Conservation (phyloP, 1,140 invertebrate genomes). For the Drosophila pruinosa region DNA sequence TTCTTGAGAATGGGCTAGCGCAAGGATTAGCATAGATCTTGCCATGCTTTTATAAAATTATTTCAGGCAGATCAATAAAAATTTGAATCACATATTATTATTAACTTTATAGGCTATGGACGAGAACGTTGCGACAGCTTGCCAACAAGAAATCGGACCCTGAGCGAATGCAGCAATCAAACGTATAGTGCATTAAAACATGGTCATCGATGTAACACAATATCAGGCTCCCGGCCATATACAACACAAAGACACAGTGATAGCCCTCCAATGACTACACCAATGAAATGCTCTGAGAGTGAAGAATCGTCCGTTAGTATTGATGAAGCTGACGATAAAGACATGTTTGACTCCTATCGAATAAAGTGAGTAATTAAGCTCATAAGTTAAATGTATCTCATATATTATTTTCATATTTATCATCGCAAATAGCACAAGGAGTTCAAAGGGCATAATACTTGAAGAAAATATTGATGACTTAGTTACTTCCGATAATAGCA, state of each 20-base stretch:
- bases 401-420: not conserved
- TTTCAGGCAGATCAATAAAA: no score
- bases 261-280: constrained; percentile 86
- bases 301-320: constrained; percentile 88
- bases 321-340: constrained; percentile 87
- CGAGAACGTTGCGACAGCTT: constrained; percentile 92
- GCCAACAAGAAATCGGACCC: constrained; percentile 87
- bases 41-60: no score
- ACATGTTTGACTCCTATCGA: constrained; percentile 61
- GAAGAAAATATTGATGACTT: constrained; percentile 86
- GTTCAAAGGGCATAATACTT: constrained; percentile 83
- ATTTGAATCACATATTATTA: not conserved
- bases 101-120: constrained; percentile 51
- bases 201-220: constrained; percentile 58
- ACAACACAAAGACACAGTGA: constrained; percentile 86
- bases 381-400: not conserved
- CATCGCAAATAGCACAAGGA: constrained; percentile 41
- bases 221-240: constrained; percentile 84
- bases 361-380: constrained; percentile 51
- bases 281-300: constrained; percentile 87
- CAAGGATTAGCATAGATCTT: no score
- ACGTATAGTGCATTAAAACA: constrained; percentile 60
- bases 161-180: constrained; percentile 85
- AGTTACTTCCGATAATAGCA: constrained; percentile 36
- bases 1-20: no score